These are phyloP conservation scores for Drosophila murphyi DNA, from an alignment of 1,140 invertebrate species.

Conservation along the genomic window DNA sequence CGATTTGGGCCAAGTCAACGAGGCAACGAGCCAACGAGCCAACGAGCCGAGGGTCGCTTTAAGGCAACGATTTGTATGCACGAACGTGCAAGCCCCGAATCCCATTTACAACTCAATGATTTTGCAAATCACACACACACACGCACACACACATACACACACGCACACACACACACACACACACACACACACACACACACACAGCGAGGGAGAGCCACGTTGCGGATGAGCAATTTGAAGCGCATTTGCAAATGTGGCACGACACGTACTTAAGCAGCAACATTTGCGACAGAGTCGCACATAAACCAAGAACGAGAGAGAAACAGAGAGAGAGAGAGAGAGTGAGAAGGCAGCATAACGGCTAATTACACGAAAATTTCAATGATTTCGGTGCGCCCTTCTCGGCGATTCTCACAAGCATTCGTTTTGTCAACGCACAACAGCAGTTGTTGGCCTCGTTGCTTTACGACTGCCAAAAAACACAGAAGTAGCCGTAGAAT, in stretches of 20 bases:
- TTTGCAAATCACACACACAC: constrained; percentile 48
- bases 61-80: constrained; percentile 58
- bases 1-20: constrained; percentile 49
- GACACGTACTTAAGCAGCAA: constrained; percentile 55
- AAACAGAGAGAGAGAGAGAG: neutral
- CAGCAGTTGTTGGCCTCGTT: constrained; percentile 13
- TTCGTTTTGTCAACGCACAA: constrained; percentile 9
- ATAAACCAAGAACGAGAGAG: neutral
- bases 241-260: constrained; percentile 56
- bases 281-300: constrained; percentile 27
- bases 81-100: constrained; percentile 50
- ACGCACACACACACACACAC: constrained; percentile 7
- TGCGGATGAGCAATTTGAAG: constrained; percentile 53
- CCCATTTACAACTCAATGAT: constrained; percentile 61
- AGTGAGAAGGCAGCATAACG: constrained; percentile 38
- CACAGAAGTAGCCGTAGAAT: neutral
- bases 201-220: constrained; percentile 4
- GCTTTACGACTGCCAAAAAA: constrained; percentile 26
- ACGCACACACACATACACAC: constrained; percentile 12
- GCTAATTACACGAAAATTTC: constrained; percentile 50
- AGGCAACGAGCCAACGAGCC: constrained; percentile 29
- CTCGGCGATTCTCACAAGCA: constrained; percentile 13
- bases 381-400: constrained; percentile 32
- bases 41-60: constrained; percentile 47
- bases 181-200: constrained; percentile 12